These are phyloP conservation scores for Rhea pennata DNA, from an alignment of 2,113 vertebrate species.

Conservation along the genomic window DNA sequence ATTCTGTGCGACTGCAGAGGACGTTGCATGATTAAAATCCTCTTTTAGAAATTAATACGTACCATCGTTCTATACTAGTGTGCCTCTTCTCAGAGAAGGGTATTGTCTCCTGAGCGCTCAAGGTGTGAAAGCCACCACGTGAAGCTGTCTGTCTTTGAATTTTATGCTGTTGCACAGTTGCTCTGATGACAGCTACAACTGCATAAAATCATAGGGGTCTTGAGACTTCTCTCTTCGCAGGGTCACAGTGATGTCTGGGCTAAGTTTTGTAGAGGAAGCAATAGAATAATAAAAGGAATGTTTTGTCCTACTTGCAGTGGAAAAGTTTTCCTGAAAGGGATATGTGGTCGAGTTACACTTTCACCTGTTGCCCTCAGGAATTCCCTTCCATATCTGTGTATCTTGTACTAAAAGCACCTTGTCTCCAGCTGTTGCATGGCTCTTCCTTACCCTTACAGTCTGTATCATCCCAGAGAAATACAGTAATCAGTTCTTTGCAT, in stretches of 20 bases:
- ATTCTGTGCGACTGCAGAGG: slow-evolving; percentile 65
- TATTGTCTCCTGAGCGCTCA: slow-evolving; percentile 68
- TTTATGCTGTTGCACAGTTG: slow-evolving; percentile 64
- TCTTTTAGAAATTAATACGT: slow-evolving; percentile 75
- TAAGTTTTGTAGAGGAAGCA: neutral
- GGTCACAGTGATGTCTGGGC: neutral
- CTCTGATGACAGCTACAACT: neutral
- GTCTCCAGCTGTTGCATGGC: neutral
- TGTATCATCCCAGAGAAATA: neutral
- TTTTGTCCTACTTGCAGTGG: neutral
- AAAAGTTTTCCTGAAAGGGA: neutral
- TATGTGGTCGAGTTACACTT: neutral
- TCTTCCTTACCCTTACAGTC: neutral
- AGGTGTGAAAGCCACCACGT: slow-evolving; percentile 63
- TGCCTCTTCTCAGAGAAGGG: slow-evolving; percentile 42
- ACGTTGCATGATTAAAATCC: slow-evolving; percentile 73
- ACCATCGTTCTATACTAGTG: slow-evolving; percentile 9
- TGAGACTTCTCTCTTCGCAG: neutral
- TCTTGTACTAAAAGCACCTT: neutral
- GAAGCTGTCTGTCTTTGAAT: slow-evolving; percentile 56
- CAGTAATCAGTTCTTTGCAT: neutral
- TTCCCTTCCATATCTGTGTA: neutral
- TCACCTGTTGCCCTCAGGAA: neutral
- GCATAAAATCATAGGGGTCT: neutral
- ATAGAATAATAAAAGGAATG: neutral